Base-by-base conservation (phyloP, 2,797 vertebrate species). In the Halcyon smyrnensis region DNA sequence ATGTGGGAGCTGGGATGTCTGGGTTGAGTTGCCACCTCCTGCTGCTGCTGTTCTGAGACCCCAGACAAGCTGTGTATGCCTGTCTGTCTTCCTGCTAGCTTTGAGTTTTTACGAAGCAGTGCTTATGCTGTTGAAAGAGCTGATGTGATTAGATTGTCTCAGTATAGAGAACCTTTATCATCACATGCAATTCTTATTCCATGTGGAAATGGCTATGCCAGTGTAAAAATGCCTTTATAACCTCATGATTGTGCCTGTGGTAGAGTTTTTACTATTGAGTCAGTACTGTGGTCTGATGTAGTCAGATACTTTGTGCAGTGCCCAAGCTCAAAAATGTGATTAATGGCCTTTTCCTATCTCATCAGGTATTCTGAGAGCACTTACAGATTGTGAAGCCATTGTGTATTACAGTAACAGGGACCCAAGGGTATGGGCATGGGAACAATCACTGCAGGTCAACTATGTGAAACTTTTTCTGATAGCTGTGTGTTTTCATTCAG, bases 221-320 rank as follows among this genome's bases (percentile, higher is more conserved):
- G 1, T 24, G 32, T 54, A 28, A 83, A 91, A 85, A 73, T 46
- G 15, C 18, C 20, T 76, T 76, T 65, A 15, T 65, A 73, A 57
- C 27, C 8, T 63, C 0, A 0, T 5, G 8, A 30, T 45, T 68
- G 16, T 15, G 32, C 54, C 48, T 17, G 2, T 16, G 15, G 19
- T 21, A 45, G 25, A 7, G 12, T 51, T 81, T 59, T 84, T 78
- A 51, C 20, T 73, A 10, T 77, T 80, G 41, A 70, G 68, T 41
- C 46, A 77, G 1, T 74, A 10, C 17, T 68, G 28, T 10, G 75
- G 25, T 81, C 37, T 85, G 48, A 45, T 53, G 45, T 37, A 78
- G 37, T 37, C 46, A 73, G 8, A 60, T 6, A 32, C 0, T 88
- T 74, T 78, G 17, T 59, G 59, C 41, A 54, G 27, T 51, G 37